Evolutionary conservation across 1,140 invertebrate species (phyloP).

Genomic region (Tetramorium alpestre): DNA sequence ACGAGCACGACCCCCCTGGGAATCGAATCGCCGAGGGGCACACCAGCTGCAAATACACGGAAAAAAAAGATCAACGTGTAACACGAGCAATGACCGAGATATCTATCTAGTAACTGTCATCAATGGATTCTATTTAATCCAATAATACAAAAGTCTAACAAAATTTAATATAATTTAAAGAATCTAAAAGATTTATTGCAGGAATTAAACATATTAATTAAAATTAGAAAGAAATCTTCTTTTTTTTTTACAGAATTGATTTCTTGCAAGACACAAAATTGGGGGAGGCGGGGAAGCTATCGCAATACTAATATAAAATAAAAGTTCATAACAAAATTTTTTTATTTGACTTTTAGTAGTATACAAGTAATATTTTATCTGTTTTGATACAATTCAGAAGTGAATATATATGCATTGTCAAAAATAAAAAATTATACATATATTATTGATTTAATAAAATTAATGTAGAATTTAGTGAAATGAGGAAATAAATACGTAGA

Average conservation of each 20-base stretch:
- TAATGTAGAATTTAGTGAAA: conserved; percentile 26
- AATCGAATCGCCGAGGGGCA: conserved; percentile 32
- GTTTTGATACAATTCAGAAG: no score
- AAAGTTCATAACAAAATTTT: no score
- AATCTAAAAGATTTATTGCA: neutral
- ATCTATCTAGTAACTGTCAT: conserved; percentile 28
- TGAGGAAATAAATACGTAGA: neutral
- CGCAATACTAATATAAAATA: no score
- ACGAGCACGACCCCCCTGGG: conserved; percentile 21
- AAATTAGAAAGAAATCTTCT: neutral
- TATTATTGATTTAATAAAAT: neutral
- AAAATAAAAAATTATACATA: no score
- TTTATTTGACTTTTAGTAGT: no score
- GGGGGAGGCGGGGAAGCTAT: no score
- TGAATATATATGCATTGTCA: no score
- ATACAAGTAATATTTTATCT: no score
- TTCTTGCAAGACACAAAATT: no score
- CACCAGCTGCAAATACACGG: conserved; percentile 29
- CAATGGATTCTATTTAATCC: neutral
- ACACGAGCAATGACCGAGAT: neutral
- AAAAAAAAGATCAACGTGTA: conserved; percentile 15
- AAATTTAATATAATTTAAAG: neutral
- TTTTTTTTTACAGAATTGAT: neutral
- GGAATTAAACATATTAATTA: neutral
- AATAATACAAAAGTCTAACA: conserved; percentile 5